Percentiles rank a stretch among this genome's conserved stretches.
Evolutionary conservation across 2,797 vertebrate species (phyloP).

Genomic region (Sciurus carolinensis): DNA sequence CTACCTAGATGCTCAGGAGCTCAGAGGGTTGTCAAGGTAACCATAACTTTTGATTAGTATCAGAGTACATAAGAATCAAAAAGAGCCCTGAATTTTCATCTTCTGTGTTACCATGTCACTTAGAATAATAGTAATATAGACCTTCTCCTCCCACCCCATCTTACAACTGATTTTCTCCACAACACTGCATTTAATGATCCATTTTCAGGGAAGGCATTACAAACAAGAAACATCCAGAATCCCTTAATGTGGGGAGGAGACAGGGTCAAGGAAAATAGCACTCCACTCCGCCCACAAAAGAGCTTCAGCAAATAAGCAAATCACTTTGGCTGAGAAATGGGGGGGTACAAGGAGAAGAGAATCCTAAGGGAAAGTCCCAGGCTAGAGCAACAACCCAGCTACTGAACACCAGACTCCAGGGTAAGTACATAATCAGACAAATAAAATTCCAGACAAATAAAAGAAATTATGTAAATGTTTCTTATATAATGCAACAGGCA

Average conservation of each 20-base stretch:
- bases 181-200: neutral
- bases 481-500: neutral
- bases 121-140: neutral
- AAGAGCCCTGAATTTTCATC: constrained; percentile 53
- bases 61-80: constrained; percentile 62
- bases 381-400: neutral
- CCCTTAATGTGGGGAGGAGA: neutral
- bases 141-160: neutral
- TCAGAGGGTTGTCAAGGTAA: constrained; percentile 71
- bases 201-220: neutral
- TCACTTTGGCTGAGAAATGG: neutral
- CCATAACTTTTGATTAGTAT: constrained; percentile 68
- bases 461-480: neutral
- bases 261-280: neutral
- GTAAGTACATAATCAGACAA: neutral
- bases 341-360: neutral
- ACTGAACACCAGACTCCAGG: neutral
- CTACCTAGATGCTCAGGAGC: constrained; percentile 33
- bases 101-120: constrained; percentile 51
- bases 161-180: constrained; percentile 20
- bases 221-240: constrained; percentile 16
- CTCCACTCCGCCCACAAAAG: neutral
- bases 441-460: constrained; percentile 20
- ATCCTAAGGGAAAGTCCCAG: neutral
- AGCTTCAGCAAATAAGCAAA: neutral